Evolutionary conservation across 1,140 invertebrate species (phyloP), one percentile per base, ranked within the genome.

Genomic region (Triops longicaudatus): DNA sequence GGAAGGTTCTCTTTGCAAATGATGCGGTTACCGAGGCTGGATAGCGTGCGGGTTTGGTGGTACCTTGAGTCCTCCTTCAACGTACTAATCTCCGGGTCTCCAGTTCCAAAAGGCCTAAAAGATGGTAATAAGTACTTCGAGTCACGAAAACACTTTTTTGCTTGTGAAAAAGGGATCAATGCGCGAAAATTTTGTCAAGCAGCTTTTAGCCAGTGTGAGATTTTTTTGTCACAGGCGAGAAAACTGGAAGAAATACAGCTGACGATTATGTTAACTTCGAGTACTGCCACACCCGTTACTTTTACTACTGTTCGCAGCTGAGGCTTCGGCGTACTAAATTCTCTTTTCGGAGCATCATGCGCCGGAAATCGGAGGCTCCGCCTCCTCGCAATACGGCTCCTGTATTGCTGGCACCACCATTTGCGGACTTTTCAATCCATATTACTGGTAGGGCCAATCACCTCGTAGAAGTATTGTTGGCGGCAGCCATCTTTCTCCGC

Each of bases 341-440:
- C 17, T 63, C 50, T 17, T 63, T 63, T 63, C 50, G 14, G 50
- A 22, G 14, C 50, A 63, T 63, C 50, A 22, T 63, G 50, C 50
- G 50, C 50, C 50, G 50, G 17, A 63, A 22, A 17, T 22, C 31
- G 31, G 14, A 1, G n/a, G 3, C 50, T 63, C 50, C 50, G 50
- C 50, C 50, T 63, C 14, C 50, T 37, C 50, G n/a, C 3, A 63
- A 63, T 63, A 22, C 22, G 17, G 22, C 22, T 22, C 14, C 17
- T 17, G 50, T 63, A 63, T 63, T 63, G 9, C 50, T n/a, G 17
- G 50, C 3, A 63, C 50, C 14, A 63, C 50, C n/a, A 63, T 63
- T 63, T 63, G 50, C 22, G n/a, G 50, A 63, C 50, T 63, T n/a
- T 63, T 63, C 50, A 63, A 63, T 63, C 50, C 50, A 63, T 63